Conservation (phyloP, 2,888 invertebrate species). For the Agonopterix subpropinquella region DNA sequence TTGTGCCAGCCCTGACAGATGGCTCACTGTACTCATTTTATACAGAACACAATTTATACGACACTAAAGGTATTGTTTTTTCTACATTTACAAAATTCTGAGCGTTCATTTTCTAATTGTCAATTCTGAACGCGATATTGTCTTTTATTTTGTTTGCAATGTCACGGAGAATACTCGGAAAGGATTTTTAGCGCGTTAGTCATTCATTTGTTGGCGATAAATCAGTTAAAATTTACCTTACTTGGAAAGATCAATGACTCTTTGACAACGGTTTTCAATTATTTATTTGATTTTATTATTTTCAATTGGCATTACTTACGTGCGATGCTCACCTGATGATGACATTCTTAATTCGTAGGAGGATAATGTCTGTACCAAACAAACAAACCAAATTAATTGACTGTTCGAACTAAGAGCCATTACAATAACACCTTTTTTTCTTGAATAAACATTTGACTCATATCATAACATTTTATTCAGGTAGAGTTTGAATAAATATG, state of each 20-base stretch:
- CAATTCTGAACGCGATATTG: conserved; percentile 46
- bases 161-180: conserved; percentile 63
- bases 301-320: no score
- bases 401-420: no score
- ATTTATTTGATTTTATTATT: conserved; percentile 4
- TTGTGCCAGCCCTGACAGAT: conserved; percentile 50
- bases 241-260: conserved; percentile 21
- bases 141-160: conserved; percentile 61
- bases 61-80: conserved; percentile 60
- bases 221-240: conserved; percentile 23
- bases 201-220: conserved; percentile 27
- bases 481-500: no score
- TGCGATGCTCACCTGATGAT: no score
- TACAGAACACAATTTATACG: conserved; percentile 52
- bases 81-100: conserved; percentile 55
- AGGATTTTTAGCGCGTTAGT: conserved; percentile 61
- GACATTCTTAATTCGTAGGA: no score
- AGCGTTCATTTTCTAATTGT: conserved; percentile 41
- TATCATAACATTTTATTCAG: no score
- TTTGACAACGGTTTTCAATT: conserved; percentile 5
- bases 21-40: conserved; percentile 45
- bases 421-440: no score
- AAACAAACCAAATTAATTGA: no score
- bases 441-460: no score
- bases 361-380: no score